Conservation (phyloP, 2,888 invertebrate species). For the Tillus elongatus region DNA sequence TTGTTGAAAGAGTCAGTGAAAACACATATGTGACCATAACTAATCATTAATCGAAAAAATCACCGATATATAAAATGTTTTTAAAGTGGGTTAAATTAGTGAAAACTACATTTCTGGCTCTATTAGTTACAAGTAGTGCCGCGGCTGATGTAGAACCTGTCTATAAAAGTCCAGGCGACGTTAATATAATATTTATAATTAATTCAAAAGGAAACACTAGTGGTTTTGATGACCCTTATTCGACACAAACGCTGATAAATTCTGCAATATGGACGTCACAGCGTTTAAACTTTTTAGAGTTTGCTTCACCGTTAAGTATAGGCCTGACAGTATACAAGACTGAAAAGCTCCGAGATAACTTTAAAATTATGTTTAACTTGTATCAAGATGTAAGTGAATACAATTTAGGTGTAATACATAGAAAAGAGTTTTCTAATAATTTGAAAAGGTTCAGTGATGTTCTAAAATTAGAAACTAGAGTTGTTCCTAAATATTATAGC, state of each 20-base stretch:
- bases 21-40: neutral
- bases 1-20: too few relatives aligned
- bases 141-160: slow-evolving; percentile 12
- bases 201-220: slow-evolving; percentile 23
- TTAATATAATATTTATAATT: slow-evolving; percentile 32
- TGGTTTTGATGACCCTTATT: slow-evolving; percentile 19
- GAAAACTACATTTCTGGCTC: too few relatives aligned
- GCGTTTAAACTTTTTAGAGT: slow-evolving; percentile 31
- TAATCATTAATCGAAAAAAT: neutral
- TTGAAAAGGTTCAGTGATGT: slow-evolving; percentile 28
- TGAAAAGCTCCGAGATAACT: slow-evolving; percentile 31
- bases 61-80: too few relatives aligned
- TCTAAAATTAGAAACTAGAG: slow-evolving; percentile 26
- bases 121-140: neutral
- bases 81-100: too few relatives aligned
- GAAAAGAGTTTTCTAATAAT: slow-evolving; percentile 22
- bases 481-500: slow-evolving; percentile 19
- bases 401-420: slow-evolving; percentile 28
- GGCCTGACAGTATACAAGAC: slow-evolving; percentile 30
- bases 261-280: slow-evolving; percentile 35
- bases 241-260: slow-evolving; percentile 27
- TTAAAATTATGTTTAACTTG: slow-evolving; percentile 29
- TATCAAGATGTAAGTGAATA: slow-evolving; percentile 25
- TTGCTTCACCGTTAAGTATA: slow-evolving; percentile 25
- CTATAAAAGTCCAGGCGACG: slow-evolving; percentile 26